These are phyloP conservation scores for Gnathonemus echidnorhynchus DNA, from an alignment of 2,113 vertebrate genomes.

Conservation along the genomic window DNA sequence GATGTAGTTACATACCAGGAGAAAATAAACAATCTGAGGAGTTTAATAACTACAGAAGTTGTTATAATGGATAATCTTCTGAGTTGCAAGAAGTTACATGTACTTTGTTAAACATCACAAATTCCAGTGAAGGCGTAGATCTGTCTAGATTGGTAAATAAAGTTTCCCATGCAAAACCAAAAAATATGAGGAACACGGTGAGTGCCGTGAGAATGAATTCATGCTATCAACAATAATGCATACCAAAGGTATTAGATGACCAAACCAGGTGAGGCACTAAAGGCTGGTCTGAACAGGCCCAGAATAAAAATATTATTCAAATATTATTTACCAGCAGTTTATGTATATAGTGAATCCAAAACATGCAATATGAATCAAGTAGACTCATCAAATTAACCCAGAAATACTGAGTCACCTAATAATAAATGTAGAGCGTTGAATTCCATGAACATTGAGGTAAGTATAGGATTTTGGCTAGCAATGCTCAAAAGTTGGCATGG, in stretches of 20 bases:
- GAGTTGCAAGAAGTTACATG: not conserved
- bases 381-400: not conserved
- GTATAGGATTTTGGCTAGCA: not conserved
- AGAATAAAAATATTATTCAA: not conserved
- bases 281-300: not conserved
- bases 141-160: not conserved
- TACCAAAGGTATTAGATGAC: not conserved
- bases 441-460: not conserved
- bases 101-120: not conserved
- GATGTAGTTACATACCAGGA: not conserved
- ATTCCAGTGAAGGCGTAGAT: not conserved
- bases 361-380: not conserved
- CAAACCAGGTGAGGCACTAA: not conserved
- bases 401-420: not conserved
- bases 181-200: not conserved
- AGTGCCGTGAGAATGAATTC: not conserved
- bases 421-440: not conserved
- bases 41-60: not conserved
- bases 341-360: not conserved
- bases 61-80: not conserved
- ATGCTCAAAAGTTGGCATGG: not conserved
- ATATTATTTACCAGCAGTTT: not conserved
- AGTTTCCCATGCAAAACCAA: not conserved
- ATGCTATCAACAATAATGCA: not conserved
- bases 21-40: not conserved